Base-by-base conservation (phyloP, 2,888 invertebrate species). In the Mythimna vitellina region DNA sequence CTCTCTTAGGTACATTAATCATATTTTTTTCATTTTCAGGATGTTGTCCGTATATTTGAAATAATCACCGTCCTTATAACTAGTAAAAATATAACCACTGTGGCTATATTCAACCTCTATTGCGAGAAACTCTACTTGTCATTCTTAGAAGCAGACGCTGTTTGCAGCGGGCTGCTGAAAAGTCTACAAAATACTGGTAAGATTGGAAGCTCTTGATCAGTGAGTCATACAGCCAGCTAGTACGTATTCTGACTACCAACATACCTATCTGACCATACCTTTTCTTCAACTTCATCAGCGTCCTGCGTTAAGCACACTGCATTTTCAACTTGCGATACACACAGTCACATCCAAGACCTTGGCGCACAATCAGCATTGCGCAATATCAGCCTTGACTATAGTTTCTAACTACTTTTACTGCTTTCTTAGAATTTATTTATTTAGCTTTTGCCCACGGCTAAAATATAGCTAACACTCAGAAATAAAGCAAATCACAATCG, bases 41-140 rank as follows among this genome's bases (percentile, higher is more conserved):
- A 10, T 10, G 25, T 57, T 0, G 1, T 42, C 5, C 2, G 10
- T 1, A 3, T 2, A 0, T 35, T 38, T 49, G 53, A 35, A 64
- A n/a, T 53, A 3, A 0, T 35, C 1, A 7, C 54, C 4, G 1
- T 60, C n/a, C 10, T 67, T 35, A 53, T 29, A 60, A 22, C 35
- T 0, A 0, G 46, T 0, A 77, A 77, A 32, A 61, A 74, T 32
- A 17, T 80, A 0, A 0, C 4, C 17, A 25, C 67, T 0, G 2
- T 74, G 10, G 29, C 14, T 9, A 0, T 53, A 9, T 54, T 74
- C 1, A 61, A 51, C 56, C 8, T 7, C n/a, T 42, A n/a, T 20
- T 80, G 75, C 17, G 77, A 77, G 56, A 56, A 2, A 2, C 74
- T 74, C 35, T 77, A 77, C 42, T 35, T 67, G 14, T 42, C 56